Conservation (phyloP, 2,797 vertebrate genomes). For the Acanthiza pusilla region DNA sequence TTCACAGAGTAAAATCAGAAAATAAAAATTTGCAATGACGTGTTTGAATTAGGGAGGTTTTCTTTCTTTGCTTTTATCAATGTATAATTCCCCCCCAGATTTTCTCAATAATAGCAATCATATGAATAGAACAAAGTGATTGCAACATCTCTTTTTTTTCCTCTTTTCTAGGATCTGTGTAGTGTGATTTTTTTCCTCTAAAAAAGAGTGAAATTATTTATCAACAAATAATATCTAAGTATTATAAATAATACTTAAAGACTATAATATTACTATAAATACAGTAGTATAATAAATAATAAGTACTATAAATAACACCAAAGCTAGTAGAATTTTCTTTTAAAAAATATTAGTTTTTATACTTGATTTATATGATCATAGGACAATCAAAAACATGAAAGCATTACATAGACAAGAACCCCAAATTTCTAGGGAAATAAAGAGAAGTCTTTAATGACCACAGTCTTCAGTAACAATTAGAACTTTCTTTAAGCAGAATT, state of each 20-base stretch:
- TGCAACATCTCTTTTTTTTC: background rate
- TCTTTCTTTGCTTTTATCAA: background rate
- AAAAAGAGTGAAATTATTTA: background rate
- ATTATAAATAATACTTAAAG: background rate
- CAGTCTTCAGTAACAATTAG: background rate
- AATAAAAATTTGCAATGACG: background rate
- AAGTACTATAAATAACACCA: background rate
- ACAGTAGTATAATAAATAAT: too few species aligned
- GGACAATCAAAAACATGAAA: background rate
- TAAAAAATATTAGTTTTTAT: background rate
- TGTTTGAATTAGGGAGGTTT: background rate
- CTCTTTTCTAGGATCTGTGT: background rate
- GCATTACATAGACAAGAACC: background rate
- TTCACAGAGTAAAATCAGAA: background rate
- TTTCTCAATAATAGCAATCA: background rate
- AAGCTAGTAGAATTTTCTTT: background rate
- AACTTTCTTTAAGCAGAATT: background rate
- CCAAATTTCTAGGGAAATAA: background rate
- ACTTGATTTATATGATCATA: background rate
- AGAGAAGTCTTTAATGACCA: background rate
- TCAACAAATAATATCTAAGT: background rate
- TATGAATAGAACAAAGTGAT: background rate
- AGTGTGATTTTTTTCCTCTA: background rate
- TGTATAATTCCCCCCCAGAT: fast-evolving
- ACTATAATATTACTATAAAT: too few species aligned